These are phyloP conservation scores for Trissolcus basalis DNA, from an alignment of 1,140 invertebrate genomes.

Conservation along the genomic window DNA sequence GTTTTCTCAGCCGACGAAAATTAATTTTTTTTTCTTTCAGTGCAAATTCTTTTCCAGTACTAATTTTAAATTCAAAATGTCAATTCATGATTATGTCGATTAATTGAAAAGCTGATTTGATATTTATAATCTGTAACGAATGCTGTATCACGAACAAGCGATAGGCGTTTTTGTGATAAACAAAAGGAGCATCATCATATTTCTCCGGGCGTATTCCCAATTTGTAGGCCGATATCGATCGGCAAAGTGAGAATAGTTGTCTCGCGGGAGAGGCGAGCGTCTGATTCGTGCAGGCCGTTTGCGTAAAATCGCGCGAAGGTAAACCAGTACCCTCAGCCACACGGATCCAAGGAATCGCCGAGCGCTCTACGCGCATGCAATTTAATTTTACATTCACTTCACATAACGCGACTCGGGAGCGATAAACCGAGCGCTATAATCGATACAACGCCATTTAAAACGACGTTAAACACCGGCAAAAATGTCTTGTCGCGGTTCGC, in stretches of 20 bases:
- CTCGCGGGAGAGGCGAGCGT: conserved; percentile 18
- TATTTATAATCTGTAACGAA: too few species aligned
- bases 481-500: conserved; percentile 25
- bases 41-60: too few species aligned
- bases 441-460: conserved; percentile 47
- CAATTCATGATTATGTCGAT: too few species aligned
- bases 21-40: too few species aligned
- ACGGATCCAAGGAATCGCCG: conserved; percentile 53
- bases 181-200: conserved; percentile 8
- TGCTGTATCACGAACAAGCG: too few species aligned
- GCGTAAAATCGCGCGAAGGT: conserved; percentile 41
- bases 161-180: too few species aligned
- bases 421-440: conserved; percentile 49
- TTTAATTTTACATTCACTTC: conserved; percentile 48
- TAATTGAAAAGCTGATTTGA: too few species aligned
- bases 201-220: conserved; percentile 26
- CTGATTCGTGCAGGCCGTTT: conserved; percentile 41
- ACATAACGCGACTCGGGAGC: conserved; percentile 37
- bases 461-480: conserved; percentile 37
- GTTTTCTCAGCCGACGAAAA: too few species aligned
- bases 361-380: conserved; percentile 32
- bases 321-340: conserved; percentile 51
- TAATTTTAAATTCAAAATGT: too few species aligned
- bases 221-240: conserved; percentile 37
- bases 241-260: conserved; percentile 32